Conservation (phyloP, 2,113 vertebrate species). For the Plestiodon gilberti region DNA sequence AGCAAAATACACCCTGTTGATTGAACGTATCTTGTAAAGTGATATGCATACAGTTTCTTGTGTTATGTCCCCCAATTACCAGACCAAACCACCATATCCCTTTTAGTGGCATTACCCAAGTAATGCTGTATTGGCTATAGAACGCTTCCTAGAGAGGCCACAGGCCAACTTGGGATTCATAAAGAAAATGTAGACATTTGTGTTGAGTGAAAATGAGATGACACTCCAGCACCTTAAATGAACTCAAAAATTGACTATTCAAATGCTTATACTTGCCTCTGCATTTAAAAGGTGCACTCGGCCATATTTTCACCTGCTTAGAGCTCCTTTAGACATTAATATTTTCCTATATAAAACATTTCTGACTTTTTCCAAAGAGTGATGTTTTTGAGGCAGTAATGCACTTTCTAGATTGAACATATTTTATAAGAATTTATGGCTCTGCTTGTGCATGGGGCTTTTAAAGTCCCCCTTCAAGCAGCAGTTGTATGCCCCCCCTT, state of each 20-base stretch:
- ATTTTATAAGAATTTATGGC: background rate
- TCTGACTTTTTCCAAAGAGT: slow-evolving; percentile 18
- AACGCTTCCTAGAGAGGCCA: slow-evolving; percentile 28
- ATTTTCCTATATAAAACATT: background rate
- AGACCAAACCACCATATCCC: background rate
- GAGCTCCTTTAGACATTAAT: background rate
- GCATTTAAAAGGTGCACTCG: background rate
- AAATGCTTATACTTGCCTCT: background rate
- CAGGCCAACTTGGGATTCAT: slow-evolving; percentile 29
- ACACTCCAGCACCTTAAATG: background rate
- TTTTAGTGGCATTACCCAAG: background rate
- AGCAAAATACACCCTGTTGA: background rate
- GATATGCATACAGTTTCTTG: background rate
- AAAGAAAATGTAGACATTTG: background rate
- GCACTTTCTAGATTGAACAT: background rate
- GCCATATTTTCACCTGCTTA: background rate
- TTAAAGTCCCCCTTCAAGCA: no score
- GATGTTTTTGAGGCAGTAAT: background rate
- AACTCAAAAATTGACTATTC: slow-evolving; percentile 36
- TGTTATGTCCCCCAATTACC: slow-evolving; percentile 4
- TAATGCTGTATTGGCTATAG: fast-evolving
- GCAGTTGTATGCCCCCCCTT: background rate
- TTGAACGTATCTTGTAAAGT: slow-evolving; percentile 20
- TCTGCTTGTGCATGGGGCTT: no score
- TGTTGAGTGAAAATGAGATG: slow-evolving; percentile 31